Base-by-base conservation (phyloP, 2,797 vertebrate species). In the Apogon talboti region DNA sequence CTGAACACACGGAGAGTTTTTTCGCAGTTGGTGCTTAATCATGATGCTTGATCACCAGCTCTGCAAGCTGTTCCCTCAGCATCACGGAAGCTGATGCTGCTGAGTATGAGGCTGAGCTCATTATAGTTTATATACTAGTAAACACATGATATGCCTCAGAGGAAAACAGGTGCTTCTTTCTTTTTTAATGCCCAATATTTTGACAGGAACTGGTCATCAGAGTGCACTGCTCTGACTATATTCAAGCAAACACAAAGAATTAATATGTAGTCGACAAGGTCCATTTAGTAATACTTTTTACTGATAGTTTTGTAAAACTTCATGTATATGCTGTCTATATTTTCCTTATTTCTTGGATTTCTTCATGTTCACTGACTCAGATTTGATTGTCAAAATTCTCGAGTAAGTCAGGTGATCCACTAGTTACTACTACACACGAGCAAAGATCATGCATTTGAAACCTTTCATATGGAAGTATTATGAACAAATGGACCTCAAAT, bases 21-120 rank as follows among this genome's bases (percentile, higher is more conserved):
- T 79, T 91, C 87, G 53, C 89, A 91, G 87, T 88, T 81, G 90
- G 89, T 85, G 87, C 76, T 89, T 92, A 91, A 92, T 92, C 89
- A 91, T 83, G 85, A 89, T 84, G 86, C 86, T 90, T 91, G 87
- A 92, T 92, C 89, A 89, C 86, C 79, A 59, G 74, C 89, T 87
- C 81, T 73, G 84, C 91, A 92, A 91, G 90, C 90, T 89, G 88
- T 89, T 90, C 84, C 73, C 83, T 63, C 73, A 69, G 71, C 74
- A 65, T 70, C 76, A 54, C 33, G 37, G 55, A 48, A 78, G 75
- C 81, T 78, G 76, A 82, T 71, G 74, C 75, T 70, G 74, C 70
- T 57, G 82, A 81, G 68, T 53, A 61, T 71, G 71, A 74, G 71
- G 73, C 64, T 52, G 60, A 58, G 71, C 84, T 89, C 79, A 88